phyloP scores from a whole-genome alignment of 2,797 vertebrate species.

The Rhinella marina region DNA sequence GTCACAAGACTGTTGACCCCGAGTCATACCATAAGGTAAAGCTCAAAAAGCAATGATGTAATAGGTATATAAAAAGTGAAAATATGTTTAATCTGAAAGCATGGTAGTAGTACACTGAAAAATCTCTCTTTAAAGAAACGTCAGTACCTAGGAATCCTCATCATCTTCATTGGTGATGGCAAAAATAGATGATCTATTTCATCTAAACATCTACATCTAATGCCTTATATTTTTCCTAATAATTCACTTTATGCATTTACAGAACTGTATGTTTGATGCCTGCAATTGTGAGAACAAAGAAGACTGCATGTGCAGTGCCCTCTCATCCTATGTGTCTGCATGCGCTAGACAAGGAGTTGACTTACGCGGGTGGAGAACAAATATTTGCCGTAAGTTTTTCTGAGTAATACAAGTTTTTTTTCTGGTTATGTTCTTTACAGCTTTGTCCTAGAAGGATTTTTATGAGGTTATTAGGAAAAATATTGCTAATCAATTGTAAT shows the following conservation, averaged over 20 bases:
- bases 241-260: not conserved
- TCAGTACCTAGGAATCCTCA: not conserved
- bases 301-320: conserved; percentile 79
- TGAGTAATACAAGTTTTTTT: not conserved
- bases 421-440: not conserved
- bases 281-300: conserved; percentile 81
- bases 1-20: conserved; percentile 81
- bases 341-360: conserved; percentile 77
- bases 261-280: conserved; percentile 83
- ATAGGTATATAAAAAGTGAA: not conserved
- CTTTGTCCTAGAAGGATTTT: not conserved
- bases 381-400: conserved; percentile 76
- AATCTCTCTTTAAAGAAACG: not conserved
- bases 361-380: conserved; percentile 78
- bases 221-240: not conserved
- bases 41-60: not conserved
- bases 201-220: not conserved
- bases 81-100: not conserved
- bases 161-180: too few species aligned
- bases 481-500: not conserved
- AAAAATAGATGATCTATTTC: too few species aligned
- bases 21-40: conserved; percentile 77
- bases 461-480: not conserved
- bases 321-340: conserved; percentile 81
- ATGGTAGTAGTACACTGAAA: too few species aligned